A percentile compares a stretch with the other conserved stretches of the same genome.
These are phyloP conservation scores for Tetramorium bicarinatum DNA, from an alignment of 2,888 invertebrate genomes.

Conservation along the genomic window DNA sequence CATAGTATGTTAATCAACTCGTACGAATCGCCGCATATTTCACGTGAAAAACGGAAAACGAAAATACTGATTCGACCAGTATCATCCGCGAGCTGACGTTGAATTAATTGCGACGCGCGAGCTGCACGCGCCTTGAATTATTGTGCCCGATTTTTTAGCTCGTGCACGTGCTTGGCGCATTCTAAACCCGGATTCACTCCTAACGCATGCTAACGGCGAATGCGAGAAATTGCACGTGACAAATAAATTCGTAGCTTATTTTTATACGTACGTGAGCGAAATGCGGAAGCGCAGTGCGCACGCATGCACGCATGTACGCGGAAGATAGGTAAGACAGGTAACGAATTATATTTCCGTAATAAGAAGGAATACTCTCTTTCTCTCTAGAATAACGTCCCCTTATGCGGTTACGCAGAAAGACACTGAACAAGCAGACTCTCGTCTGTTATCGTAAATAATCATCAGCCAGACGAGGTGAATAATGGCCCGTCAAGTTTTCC, in stretches of 20 bases:
- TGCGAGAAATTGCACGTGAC: conserved; percentile 47
- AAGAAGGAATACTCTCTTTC: not conserved
- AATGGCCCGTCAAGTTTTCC: conserved; percentile 74
- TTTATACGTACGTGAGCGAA: conserved; percentile 40
- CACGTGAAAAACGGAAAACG: conserved; percentile 62
- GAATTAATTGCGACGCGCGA: conserved; percentile 62
- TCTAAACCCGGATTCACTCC: conserved; percentile 38
- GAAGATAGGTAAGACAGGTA: not conserved
- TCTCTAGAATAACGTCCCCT: not conserved
- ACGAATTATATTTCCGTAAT: conserved; percentile 20
- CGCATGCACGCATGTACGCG: not conserved
- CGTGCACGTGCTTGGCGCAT: conserved; percentile 41
- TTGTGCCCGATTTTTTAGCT: conserved; percentile 40
- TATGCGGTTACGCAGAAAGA: conserved; percentile 38
- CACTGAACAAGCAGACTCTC: conserved; percentile 57
- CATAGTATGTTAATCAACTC: conserved; percentile 61
- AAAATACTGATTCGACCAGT: conserved; percentile 52
- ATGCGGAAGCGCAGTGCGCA: not conserved
- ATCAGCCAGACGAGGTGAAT: conserved; percentile 67
- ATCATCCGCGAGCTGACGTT: conserved; percentile 60
- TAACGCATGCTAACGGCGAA: conserved; percentile 51
- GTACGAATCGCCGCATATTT: conserved; percentile 50
- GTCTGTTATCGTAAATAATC: conserved; percentile 73
- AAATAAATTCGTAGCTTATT: conserved; percentile 50
- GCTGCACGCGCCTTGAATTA: conserved; percentile 51